phyloP scores from a whole-genome alignment of 2,113 vertebrate genomes.

The Glaucomys volans region DNA sequence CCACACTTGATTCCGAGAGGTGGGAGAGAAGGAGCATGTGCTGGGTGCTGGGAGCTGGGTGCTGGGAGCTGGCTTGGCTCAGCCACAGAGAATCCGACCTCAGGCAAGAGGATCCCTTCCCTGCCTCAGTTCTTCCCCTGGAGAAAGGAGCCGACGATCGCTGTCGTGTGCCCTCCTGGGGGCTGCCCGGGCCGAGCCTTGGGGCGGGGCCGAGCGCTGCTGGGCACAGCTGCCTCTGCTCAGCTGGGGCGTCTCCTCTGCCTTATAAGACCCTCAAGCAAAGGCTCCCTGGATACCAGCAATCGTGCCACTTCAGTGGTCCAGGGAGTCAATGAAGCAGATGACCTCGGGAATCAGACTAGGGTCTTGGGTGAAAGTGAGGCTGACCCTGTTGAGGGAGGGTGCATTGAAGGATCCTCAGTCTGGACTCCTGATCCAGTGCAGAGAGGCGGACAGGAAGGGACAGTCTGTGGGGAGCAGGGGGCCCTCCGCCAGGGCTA shows the following conservation, averaged over 20 bases:
- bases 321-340: not conserved
- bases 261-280: not conserved
- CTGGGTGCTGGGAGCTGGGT: not conserved
- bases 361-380: not conserved
- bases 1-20: not conserved
- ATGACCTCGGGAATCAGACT: not conserved
- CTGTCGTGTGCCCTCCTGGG: fast-evolving
- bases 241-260: not conserved
- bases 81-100: not conserved
- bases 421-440: not conserved
- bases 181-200: no score
- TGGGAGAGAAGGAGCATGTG: fast-evolving
- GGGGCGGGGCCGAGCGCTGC: no score
- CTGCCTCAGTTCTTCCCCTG: not conserved
- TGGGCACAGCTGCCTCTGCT: not conserved
- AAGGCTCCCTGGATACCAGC: not conserved
- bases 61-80: not conserved
- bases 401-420: fast-evolving
- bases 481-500: not conserved
- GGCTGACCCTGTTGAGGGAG: not conserved
- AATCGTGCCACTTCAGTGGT: not conserved
- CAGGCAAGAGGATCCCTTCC: not conserved
- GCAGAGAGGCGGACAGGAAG: not conserved
- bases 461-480: not conserved
- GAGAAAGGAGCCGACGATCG: not conserved